Percentiles rank a stretch among this genome's conserved stretches.
phyloP scores from a whole-genome alignment of 2,113 vertebrate species.

The Pheucticus melanocephalus region DNA sequence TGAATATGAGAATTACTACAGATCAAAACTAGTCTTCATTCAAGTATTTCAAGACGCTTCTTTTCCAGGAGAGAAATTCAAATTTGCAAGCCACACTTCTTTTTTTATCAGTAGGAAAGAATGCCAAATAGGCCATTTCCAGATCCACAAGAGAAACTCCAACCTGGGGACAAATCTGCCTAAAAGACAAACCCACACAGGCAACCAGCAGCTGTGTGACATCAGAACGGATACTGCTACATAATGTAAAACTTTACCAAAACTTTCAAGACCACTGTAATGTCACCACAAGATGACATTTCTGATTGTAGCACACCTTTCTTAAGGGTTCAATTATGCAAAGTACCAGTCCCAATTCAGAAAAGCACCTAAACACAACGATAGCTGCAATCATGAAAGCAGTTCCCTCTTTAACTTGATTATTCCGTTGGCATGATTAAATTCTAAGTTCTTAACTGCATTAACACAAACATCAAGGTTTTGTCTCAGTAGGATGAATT shows the following conservation, averaged over 20 bases:
- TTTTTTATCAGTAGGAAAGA: neutral
- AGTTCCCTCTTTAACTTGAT: neutral
- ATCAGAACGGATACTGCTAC: neutral
- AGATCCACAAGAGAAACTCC: neutral
- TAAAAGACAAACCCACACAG: neutral
- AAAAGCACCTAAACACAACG: neutral
- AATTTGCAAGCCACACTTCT: neutral
- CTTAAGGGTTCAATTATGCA: neutral
- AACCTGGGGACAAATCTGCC: neutral
- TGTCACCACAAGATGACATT: neutral
- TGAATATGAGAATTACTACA: neutral
- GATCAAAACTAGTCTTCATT: neutral
- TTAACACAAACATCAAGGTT: slow-evolving; percentile 19
- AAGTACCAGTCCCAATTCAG: neutral
- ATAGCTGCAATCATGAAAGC: neutral
- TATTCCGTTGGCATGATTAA: slow-evolving; percentile 32
- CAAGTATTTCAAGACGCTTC: neutral
- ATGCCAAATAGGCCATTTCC: neutral
- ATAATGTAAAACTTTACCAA: neutral
- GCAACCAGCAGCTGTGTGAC: neutral
- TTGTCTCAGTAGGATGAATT: neutral
- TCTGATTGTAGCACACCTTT: neutral
- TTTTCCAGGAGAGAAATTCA: neutral
- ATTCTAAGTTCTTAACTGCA: neutral
- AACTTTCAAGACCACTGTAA: neutral